Base-by-base conservation (phyloP, 2,888 invertebrate genomes). In the Tholera decimalis region DNA sequence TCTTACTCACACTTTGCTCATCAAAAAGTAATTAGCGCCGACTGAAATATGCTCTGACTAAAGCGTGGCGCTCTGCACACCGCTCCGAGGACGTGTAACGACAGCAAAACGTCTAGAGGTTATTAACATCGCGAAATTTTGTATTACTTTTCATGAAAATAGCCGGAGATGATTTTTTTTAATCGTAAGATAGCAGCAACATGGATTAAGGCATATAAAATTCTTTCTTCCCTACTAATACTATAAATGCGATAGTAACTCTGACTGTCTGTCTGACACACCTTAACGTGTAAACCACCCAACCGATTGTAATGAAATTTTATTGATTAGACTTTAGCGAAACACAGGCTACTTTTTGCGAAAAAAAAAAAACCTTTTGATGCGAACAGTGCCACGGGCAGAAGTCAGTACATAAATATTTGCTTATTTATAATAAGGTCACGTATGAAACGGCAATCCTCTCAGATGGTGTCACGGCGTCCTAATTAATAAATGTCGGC, bases 11-110 rank as follows among this genome's bases (percentile, higher is more conserved):
- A 85, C 83, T 85, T 86, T 78, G 88, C 88, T 92, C 93, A 89
- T 93, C 92, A 93, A 90, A 92, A 92, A 90, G 89, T 89, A 90
- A 92, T 93, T 92, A 93, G 89, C 85, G 85, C 77, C 76, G 78
- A 77, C 88, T 83, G 83, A 89, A 90, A 90, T 90, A 89, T 79
- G 82, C 82, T 76, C 77, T 88, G 86, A 88, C 83, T 85, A 85
- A 86, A 83, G 59, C 72, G 74, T 68, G 80, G 77, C 80, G 83
- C 67, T 77, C 63, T 59, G 72, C 77, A 77, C 80, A 72, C 70
- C 76, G 76, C 68, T 46, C 47, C 26, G 30, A 15, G 18, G 49
- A 58, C 50, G 49, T 56, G 55, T 63, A 44, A 56, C 39, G 54
- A 64, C 62, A 59, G 44, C 57, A 55, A 64, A 73, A 58, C 50